Conservation (phyloP, 2,797 vertebrate species). For the Geotrypetes seraphini region DNA sequence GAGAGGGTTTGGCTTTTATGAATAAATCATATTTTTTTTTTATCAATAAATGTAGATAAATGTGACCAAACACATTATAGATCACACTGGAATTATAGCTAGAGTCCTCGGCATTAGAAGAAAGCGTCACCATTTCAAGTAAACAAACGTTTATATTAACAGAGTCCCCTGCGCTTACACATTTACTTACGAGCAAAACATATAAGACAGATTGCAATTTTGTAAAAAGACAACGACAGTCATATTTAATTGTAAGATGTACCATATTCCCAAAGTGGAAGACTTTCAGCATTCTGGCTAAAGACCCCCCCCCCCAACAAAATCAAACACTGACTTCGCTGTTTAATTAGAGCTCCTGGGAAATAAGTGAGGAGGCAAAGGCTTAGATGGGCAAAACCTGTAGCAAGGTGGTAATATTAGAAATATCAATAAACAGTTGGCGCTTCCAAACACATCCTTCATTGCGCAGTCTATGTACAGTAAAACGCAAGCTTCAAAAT, state of each 20-base stretch:
- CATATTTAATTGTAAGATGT: conserved; percentile 2
- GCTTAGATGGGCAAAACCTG: conserved; percentile 1
- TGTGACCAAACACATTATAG: no score
- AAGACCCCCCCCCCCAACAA: no score
- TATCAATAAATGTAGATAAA: no score
- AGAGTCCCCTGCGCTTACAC: neutral
- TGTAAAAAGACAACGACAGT: neutral
- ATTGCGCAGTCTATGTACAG: no score
- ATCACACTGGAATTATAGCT: no score
- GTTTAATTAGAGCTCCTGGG: conserved; percentile 12
- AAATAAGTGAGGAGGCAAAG: conserved; percentile 6
- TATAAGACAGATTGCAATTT: neutral
- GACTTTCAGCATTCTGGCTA: conserved; percentile 9
- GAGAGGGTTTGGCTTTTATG: no score
- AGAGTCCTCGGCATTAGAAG: no score
- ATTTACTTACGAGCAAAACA: neutral
- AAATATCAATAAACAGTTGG: conserved; percentile 15
- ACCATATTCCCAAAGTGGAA: neutral
- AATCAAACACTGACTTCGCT: conserved; percentile 3
- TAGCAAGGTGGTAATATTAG: no score
- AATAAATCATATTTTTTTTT: no score
- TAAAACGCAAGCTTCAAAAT: no score
- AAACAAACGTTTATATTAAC: no score
- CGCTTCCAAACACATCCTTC: conserved; percentile 14
- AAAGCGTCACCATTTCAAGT: no score